These are phyloP conservation scores for Butorides virescens DNA, from an alignment of 2,113 vertebrate species.

Conservation along the genomic window DNA sequence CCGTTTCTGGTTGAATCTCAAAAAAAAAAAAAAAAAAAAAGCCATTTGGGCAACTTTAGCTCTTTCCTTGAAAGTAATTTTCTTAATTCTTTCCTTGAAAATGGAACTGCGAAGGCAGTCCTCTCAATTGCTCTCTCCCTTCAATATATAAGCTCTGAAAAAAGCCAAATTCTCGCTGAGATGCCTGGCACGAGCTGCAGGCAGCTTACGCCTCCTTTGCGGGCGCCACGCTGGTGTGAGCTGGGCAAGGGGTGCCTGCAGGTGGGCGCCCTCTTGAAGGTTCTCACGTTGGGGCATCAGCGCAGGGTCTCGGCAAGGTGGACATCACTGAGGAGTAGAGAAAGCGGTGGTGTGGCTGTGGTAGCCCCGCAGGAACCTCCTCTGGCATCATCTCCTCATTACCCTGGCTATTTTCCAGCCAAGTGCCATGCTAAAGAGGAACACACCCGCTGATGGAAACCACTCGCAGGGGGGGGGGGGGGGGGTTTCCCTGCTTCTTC, in stretches of 20 bases:
- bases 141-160: not conserved
- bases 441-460: not conserved
- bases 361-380: not conserved
- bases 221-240: not conserved
- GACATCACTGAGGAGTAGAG: not conserved
- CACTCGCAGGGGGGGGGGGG: not conserved
- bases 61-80: not conserved
- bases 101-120: no score
- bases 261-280: not conserved
- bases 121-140: not conserved
- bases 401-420: not conserved
- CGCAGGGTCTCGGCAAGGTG: not conserved
- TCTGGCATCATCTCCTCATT: not conserved
- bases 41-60: not conserved
- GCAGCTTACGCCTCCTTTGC: not conserved
- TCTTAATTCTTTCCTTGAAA: not conserved
- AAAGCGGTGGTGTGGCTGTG: not conserved
- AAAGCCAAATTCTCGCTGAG: not conserved
- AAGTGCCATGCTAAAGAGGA: not conserved
- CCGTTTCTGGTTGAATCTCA: not conserved
- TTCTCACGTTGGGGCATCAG: not conserved
- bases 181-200: not conserved
- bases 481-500: not conserved
- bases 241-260: not conserved
- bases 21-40: no score